Evolutionary conservation across 2,113 vertebrate species (phyloP), one percentile per base, ranked within the genome.

Genomic region (Cynoglossus semilaevis): DNA sequence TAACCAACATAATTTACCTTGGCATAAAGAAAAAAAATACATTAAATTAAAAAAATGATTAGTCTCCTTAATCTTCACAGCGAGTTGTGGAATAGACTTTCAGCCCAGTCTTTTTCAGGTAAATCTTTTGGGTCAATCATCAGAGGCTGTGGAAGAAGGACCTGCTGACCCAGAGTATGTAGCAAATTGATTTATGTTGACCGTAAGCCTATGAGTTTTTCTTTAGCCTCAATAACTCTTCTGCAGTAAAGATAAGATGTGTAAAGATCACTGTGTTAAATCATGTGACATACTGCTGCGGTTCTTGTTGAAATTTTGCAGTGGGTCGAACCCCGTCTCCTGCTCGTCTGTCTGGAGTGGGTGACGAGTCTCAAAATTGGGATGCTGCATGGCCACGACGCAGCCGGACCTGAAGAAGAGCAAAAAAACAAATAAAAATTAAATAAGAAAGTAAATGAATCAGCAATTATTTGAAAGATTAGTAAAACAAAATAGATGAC

Each of bases 341-440:
- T 98, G 95, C 57, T 97, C 94, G 49, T 95, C 95, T 42, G 90
- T 77, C 91, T 97, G 95, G 71, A 99, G 91, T 57, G 97, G 96
- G 76, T 98, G 95, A 63, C 87, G 91, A 15, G 94, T 93, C 91
- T 96, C 94, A 41, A 94, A 91, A 61, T 90, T 89, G 51, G 94
- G 93, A 86, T 96, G 93, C 90, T 95, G 94, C 97, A 99, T 99
- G 79, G 77, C 90, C 88, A 87, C 68, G 6, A 79, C 61, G 17
- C 74, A 63, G 58, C 42, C 34, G 17, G 47, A 80, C 67, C 79
- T 81, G 12, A 12, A 16, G 12, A 12, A 16, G 7, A 49, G 10
- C 5, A 19, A 51, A 15, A 51, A 15, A 15, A 35, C 11, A 50
- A 41, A n/a, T n/a, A n/a, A n/a, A n/a, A n/a, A n/a, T n/a, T n/a